These are phyloP conservation scores for Diplolepis rosae DNA, from an alignment of 2,888 invertebrate genomes.

Conservation along the genomic window DNA sequence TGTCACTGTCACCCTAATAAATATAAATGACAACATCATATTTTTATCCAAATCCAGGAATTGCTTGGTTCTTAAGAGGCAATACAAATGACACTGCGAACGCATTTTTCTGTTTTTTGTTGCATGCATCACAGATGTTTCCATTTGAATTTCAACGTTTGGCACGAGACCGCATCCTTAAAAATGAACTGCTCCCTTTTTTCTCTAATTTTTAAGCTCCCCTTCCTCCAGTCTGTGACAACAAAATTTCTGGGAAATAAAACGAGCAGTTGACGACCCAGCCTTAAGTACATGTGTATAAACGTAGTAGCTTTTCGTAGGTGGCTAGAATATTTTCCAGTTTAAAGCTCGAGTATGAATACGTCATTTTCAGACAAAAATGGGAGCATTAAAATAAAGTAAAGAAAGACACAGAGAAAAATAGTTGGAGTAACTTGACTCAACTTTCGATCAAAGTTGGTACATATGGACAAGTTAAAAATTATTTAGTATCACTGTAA, in stretches of 20 bases:
- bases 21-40: conserved; percentile 26
- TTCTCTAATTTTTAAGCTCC: conserved; percentile 27
- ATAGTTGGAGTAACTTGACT: not conserved
- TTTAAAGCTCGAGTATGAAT: not conserved
- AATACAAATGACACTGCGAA: conserved; percentile 27
- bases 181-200: conserved; percentile 29
- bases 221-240: conserved; percentile 3
- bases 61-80: conserved; percentile 12
- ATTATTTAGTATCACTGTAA: no score
- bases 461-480: no score
- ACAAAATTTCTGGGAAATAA: conserved; percentile 21
- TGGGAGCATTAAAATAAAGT: not conserved
- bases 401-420: not conserved
- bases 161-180: conserved; percentile 16
- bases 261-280: conserved; percentile 25
- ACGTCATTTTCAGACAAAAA: conserved; percentile 5
- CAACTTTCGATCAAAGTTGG: not conserved
- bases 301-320: not conserved
- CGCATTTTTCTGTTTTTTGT: conserved; percentile 11
- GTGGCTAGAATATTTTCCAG: not conserved
- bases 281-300: not conserved
- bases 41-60: conserved; percentile 8
- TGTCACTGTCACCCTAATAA: conserved; percentile 29
- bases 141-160: conserved; percentile 28
- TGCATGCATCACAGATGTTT: conserved; percentile 26